A percentile compares a stretch with the other conserved stretches of the same genome.
Conservation (phyloP, 2,888 invertebrate species). For the Acrobasis consociella region DNA sequence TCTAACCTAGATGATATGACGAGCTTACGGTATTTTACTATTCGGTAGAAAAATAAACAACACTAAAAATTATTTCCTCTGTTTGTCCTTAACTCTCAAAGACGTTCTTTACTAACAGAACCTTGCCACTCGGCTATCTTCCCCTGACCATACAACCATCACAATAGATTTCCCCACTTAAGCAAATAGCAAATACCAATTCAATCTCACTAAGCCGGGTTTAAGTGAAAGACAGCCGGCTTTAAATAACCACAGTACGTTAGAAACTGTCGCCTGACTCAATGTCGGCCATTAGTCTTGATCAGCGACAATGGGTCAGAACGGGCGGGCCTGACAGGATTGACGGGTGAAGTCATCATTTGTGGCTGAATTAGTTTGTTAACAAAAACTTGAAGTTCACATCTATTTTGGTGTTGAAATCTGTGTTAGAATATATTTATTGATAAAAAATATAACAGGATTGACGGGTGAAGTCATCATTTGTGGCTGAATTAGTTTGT, state of each 20-base stretch:
- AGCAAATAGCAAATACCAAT: constrained; percentile 21
- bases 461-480: constrained; percentile 9
- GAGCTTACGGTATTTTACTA: too few species aligned
- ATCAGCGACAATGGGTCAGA: constrained; percentile 59
- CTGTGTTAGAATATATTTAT: too few species aligned
- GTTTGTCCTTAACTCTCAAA: too few species aligned
- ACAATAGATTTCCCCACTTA: constrained; percentile 19
- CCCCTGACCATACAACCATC: not conserved
- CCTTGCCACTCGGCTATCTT: not conserved
- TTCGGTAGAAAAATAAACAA: too few species aligned
- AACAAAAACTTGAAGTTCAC: not conserved
- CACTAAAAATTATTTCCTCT: too few species aligned
- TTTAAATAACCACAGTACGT: constrained; percentile 18
- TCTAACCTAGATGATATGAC: too few species aligned
- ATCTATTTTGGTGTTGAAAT: too few species aligned
- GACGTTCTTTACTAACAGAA: not conserved
- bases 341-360: constrained; percentile 12
- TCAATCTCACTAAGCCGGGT: constrained; percentile 17
- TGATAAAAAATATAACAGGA: too few species aligned
- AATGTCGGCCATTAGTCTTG: constrained; percentile 52
- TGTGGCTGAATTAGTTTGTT: constrained; percentile 10
- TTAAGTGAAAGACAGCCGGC: constrained; percentile 18
- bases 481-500: not conserved
- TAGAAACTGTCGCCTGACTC: constrained; percentile 24
- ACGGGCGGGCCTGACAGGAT: constrained; percentile 5